These are phyloP conservation scores for Euproctis similis DNA, from an alignment of 2,888 invertebrate species.

Conservation along the genomic window DNA sequence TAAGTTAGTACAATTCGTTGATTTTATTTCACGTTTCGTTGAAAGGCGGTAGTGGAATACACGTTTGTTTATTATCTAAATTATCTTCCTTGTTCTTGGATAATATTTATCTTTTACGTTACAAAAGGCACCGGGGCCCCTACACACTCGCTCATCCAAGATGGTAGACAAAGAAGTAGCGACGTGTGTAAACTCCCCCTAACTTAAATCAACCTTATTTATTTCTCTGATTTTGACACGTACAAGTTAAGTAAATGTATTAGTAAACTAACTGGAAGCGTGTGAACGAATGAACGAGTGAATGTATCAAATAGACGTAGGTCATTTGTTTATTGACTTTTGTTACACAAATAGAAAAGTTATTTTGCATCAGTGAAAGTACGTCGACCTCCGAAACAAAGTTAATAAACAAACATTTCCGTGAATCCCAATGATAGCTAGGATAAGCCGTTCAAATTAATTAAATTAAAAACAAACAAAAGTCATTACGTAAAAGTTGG, in stretches of 20 bases:
- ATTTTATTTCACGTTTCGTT: constrained; percentile 56
- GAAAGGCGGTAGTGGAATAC: constrained; percentile 46
- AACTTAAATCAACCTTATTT: constrained; percentile 55
- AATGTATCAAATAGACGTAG: constrained; percentile 27
- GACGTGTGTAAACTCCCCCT: constrained; percentile 52
- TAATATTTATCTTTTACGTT: constrained; percentile 67
- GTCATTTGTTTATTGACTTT: constrained; percentile 34
- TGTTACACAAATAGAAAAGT: constrained; percentile 31
- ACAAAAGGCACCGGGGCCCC: constrained; percentile 38
- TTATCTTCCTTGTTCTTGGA: constrained; percentile 58
- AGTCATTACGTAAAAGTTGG: constrained; percentile 54
- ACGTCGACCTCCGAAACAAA: constrained; percentile 36
- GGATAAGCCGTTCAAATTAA: constrained; percentile 63
- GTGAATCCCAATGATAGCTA: constrained; percentile 53
- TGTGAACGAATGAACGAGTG: constrained; percentile 19
- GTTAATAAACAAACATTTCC: constrained; percentile 46
- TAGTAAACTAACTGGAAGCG: constrained; percentile 33
- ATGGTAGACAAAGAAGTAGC: constrained; percentile 59
- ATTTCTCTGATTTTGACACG: constrained; percentile 56
- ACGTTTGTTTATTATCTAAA: constrained; percentile 68
- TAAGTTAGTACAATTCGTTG: constrained; percentile 46
- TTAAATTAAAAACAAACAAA: constrained; percentile 68
- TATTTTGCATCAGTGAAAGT: constrained; percentile 31
- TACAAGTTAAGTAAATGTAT: constrained; percentile 42
- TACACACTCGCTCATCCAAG: constrained; percentile 29